A percentile compares a stretch with the other conserved stretches of the same genome.
Conservation (phyloP, 35 echinoderm and acorn worm species). For the Lytechinus pictus region DNA sequence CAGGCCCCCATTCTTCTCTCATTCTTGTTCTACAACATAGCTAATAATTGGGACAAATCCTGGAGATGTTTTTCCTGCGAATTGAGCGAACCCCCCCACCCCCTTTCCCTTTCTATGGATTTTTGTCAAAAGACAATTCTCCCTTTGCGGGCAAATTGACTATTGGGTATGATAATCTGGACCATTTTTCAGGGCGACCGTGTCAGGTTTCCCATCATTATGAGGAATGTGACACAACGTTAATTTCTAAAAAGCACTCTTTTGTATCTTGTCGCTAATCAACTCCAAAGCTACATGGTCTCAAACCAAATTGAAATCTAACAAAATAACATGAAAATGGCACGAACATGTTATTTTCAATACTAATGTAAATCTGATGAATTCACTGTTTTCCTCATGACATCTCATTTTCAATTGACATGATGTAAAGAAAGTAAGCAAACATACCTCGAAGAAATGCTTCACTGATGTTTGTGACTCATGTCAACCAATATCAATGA, state of each 20-base stretch:
- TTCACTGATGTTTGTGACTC: not conserved
- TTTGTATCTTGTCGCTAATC: not conserved
- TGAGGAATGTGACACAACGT: slow-evolving; percentile 29
- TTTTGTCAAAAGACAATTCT: slow-evolving; percentile 39
- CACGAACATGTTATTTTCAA: not conserved
- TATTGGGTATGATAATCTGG: not conserved
- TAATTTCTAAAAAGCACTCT: not conserved
- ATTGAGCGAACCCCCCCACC: not conserved
- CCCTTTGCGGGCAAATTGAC: not conserved
- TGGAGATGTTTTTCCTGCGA: slow-evolving; percentile 29
- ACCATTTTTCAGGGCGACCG: not conserved
- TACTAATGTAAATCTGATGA: not conserved
- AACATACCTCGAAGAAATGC: not conserved
- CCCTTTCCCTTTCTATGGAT: not conserved
- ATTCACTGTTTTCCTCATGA: not conserved
- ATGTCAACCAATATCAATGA: not conserved
- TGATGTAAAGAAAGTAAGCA: not conserved
- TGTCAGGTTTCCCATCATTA: not conserved
- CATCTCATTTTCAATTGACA: not conserved
- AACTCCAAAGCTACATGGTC: not conserved
- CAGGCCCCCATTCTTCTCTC: not conserved
- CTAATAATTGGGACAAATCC: slow-evolving; percentile 40
- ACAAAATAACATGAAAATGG: not conserved
- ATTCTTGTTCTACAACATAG: slow-evolving; percentile 19
- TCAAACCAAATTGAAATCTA: not conserved